Base-by-base conservation (phyloP, 2,113 vertebrate species). In the Globicephala melas region DNA sequence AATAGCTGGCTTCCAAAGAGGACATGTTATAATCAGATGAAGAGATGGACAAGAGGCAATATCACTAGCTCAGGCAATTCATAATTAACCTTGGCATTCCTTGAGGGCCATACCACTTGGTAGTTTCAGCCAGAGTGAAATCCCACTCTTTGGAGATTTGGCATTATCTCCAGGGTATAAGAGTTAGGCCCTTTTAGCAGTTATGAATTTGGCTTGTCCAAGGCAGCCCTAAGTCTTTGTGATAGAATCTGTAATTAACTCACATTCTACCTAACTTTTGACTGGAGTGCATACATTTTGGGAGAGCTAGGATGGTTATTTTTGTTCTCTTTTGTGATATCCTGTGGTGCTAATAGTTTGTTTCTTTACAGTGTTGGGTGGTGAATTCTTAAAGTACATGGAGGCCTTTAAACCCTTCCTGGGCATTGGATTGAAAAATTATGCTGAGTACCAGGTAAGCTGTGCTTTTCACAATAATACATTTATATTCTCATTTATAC, bases 341-440 rank as follows among this genome's bases (percentile, higher is more conserved):
- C 12, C 25, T 7, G 20, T 97, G n/a, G 82, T 83, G 5, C 33
- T 97, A 80, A 98, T 53, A 44, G 80, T 95, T 12, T 21, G 36
- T 91, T 26, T 60, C 0, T 83, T 89, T 94, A 1, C 98, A 99
- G 99, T 99, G 85, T 95, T 99, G 96, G 99, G 99, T 96, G 98
- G 99, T 89, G 99, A 99, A 96, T 99, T 99, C 96, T 98, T 99
- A 98, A 99, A 99, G 74, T 99, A 99, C 98, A 99, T 99, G 99
- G 99, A 99, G 60, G 99, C 99, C 98, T 99, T 99, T 97, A 99
- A 99, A 95, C 99, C 99, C 1, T 99, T 99, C 98, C 98, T 99
- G 87, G 99, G 98, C 65, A 99, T 99, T 95, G 99, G 99, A 68
- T 99, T 99, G 96, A 99, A 99, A 98, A 99, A 99, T 97, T 99